Evolutionary conservation across 2,888 invertebrate species (phyloP).

Genomic region (Ceraclea dissimilis): DNA sequence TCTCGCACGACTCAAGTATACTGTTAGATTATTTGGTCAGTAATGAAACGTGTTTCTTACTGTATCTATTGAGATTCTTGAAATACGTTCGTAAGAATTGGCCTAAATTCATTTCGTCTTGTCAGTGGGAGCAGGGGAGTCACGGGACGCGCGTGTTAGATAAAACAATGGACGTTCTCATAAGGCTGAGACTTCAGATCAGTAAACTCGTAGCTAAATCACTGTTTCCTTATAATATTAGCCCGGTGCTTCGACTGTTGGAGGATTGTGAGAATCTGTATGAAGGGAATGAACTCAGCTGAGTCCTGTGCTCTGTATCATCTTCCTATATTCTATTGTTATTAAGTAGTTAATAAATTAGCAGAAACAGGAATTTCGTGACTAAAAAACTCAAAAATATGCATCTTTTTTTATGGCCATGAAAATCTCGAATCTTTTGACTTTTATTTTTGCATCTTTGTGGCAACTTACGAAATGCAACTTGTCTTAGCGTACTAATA

Average conservation of each 20-base stretch:
- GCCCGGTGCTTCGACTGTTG: constrained; percentile 73
- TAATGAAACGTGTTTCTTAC: constrained; percentile 83
- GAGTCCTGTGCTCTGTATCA: constrained; percentile 35
- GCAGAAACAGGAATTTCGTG: too few species aligned
- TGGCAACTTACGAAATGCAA: too few species aligned
- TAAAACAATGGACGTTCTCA: constrained; percentile 77
- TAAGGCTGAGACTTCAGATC: constrained; percentile 70
- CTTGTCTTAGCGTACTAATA: too few species aligned
- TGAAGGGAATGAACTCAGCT: constrained; percentile 76
- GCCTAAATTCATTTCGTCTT: constrained; percentile 73
- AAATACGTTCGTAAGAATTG: constrained; percentile 80
- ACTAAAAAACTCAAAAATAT: too few species aligned
- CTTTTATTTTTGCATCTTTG: too few species aligned
- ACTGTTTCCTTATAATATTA: constrained; percentile 84
- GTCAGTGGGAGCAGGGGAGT: constrained; percentile 54
- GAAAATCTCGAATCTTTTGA: too few species aligned
- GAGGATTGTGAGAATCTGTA: constrained; percentile 80
- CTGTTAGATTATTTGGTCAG: constrained; percentile 79
- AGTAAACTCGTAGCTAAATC: constrained; percentile 75
- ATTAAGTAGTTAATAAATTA: too few species aligned
- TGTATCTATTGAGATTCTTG: constrained; percentile 75
- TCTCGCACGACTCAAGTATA: constrained; percentile 73
- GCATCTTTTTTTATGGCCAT: too few species aligned
- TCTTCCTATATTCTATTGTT: too few species aligned
- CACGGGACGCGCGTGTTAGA: constrained; percentile 54